A percentile compares a stretch with the other conserved stretches of the same genome.
phyloP scores from a whole-genome alignment of 2,113 vertebrate genomes.

The Sceloporus tristichus region DNA sequence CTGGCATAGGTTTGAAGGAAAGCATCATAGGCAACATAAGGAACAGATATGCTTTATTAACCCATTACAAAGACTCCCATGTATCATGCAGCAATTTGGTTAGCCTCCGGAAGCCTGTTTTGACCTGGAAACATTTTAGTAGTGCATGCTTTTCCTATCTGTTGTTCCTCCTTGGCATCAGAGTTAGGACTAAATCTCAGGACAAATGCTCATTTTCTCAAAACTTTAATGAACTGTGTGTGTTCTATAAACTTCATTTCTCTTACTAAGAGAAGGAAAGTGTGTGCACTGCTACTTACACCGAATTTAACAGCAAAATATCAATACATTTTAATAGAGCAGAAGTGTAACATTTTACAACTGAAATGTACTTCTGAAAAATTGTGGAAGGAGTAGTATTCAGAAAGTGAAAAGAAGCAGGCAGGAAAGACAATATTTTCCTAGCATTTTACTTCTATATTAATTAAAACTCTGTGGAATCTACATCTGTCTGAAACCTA shows the following conservation, averaged over 20 bases:
- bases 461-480: slow-evolving; percentile 64
- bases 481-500: slow-evolving; percentile 57
- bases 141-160: slow-evolving; percentile 47
- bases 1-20: slow-evolving; percentile 54
- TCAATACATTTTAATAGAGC: background rate
- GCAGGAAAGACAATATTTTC: slow-evolving; percentile 38
- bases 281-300: background rate
- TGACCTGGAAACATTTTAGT: slow-evolving; percentile 49
- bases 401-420: slow-evolving; percentile 32
- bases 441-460: slow-evolving; percentile 65
- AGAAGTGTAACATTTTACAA: background rate
- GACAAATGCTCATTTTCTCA: slow-evolving; percentile 33
- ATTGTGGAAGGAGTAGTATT: background rate
- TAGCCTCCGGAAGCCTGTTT: slow-evolving; percentile 50
- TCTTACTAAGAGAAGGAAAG: background rate
- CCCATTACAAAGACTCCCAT: slow-evolving; percentile 42
- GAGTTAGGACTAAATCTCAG: slow-evolving; percentile 42
- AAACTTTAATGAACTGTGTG: slow-evolving; percentile 50
- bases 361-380: background rate
- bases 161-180: background rate
- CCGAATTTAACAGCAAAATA: background rate
- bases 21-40: slow-evolving; percentile 59
- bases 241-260: slow-evolving; percentile 22
- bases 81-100: slow-evolving; percentile 39
- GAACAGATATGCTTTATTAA: slow-evolving; percentile 54